These are phyloP conservation scores for Cyclina sinensis DNA, from an alignment of 1,140 invertebrate genomes.

Conservation along the genomic window DNA sequence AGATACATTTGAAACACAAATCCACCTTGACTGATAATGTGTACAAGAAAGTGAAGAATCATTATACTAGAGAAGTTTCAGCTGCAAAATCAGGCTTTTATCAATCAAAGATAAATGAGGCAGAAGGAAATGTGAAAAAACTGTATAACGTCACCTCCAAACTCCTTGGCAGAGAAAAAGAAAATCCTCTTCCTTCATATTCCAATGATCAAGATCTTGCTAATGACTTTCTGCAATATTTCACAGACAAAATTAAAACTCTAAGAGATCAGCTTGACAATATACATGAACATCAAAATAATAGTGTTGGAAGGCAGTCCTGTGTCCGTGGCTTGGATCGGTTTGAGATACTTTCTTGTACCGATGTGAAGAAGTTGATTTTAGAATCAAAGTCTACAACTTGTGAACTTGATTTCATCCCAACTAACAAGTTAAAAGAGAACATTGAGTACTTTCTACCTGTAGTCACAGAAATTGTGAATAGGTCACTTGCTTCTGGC, in stretches of 20 bases:
- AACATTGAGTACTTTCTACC: background rate
- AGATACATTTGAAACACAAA: constrained; percentile 13
- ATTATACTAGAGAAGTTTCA: background rate
- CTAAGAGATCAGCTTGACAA: constrained; percentile 30
- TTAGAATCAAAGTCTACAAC: constrained; percentile 24
- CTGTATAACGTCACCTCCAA: constrained; percentile 37
- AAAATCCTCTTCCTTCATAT: constrained; percentile 29
- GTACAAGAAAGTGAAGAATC: constrained; percentile 34
- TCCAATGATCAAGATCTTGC: constrained; percentile 16
- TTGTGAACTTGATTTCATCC: constrained; percentile 30
- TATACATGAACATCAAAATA: background rate
- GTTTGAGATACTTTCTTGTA: background rate
- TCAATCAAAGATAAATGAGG: constrained; percentile 27
- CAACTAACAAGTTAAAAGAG: constrained; percentile 20
- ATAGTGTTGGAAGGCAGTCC: background rate
- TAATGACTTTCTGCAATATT: constrained; percentile 45
- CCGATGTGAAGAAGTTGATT: background rate
- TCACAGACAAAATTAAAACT: constrained; percentile 22
- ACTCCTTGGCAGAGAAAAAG: constrained; percentile 31
- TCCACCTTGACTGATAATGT: constrained; percentile 1
- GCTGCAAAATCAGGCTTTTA: constrained; percentile 1
- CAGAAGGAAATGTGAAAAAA: constrained; percentile 46
- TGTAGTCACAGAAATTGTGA: background rate
- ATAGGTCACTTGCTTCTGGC: background rate
- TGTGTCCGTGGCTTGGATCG: background rate